Base-by-base conservation (phyloP, 64 coral and sea anemone species). In the Stichodactyla mertensii region DNA sequence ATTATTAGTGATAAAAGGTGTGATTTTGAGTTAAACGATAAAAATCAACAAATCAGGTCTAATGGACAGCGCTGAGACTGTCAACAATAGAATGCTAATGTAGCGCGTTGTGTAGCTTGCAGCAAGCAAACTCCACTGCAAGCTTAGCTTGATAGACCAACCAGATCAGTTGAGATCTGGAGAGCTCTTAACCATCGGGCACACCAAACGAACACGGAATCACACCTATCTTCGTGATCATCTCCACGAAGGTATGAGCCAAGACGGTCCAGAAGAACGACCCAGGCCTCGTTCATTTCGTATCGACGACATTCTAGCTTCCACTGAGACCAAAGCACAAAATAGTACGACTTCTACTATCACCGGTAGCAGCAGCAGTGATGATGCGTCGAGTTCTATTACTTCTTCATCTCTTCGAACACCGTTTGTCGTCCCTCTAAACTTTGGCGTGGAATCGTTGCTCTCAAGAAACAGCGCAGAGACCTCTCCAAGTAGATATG, bases 51-150 rank as follows among this genome's bases (percentile, higher is more conserved):
- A 81, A 81, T 81, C 78, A 81, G 16, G 51, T 16, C 78, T 81
- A 81, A 81, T 81, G 78, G 78, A 81, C 78, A 81, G 78, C 78
- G 51, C 78, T 53, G 15, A 53, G 78, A 81, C 78, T 53, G 78
- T 81, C 78, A 81, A 81, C 78, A 81, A 81, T 81, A 81, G 78
- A 81, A 81, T 81, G 78, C 78, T 55, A 81, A 81, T 79, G 77
- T 81, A 55, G 78, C 53, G 78, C 31, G 62, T 31, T 74, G 69
- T 31, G 69, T 74, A 74, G 69, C 69, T 31, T 81, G 53, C 36
- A 52, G n/a, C 78, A 81, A 81, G 78, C 53, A 81, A 81, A 81
- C 78, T 52, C 36, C 12, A 45, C 36, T 45, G 36, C 36, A 45
- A 81, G 78, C n/a, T 20, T 54, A 81, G 78, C n/a, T 20, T 54